phyloP scores from a whole-genome alignment of 2,797 vertebrate species.

The Xenentodon cancila region DNA sequence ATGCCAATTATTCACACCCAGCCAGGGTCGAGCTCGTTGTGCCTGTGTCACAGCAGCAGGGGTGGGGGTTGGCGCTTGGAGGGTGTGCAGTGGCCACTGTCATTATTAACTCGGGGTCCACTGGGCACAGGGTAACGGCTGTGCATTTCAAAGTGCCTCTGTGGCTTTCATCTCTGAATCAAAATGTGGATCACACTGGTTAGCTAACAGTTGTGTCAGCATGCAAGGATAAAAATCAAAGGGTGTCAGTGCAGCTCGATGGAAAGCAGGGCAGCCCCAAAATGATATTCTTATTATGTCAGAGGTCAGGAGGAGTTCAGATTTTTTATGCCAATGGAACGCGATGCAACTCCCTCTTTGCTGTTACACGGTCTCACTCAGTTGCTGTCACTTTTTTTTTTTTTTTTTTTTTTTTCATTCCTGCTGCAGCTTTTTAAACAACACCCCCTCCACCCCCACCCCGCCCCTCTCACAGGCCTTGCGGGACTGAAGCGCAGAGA shows the following conservation, averaged over 20 bases:
- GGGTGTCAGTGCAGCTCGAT: conserved; percentile 73
- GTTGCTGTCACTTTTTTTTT: conserved; percentile 64
- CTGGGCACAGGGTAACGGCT: conserved; percentile 69
- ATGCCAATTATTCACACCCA: conserved; percentile 81
- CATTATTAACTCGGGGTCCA: conserved; percentile 80
- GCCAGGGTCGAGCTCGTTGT: conserved; percentile 74
- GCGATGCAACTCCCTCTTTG: conserved; percentile 67
- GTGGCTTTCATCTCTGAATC: conserved; percentile 81
- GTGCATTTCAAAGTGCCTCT: conserved; percentile 80
- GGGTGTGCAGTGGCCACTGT: conserved; percentile 70
- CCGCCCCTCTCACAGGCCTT: conserved; percentile 49
- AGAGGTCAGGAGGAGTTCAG: conserved; percentile 80
- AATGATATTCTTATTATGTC: conserved; percentile 82
- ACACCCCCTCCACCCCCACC: background rate
- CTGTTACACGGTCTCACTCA: conserved; percentile 51
- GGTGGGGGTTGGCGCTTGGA: conserved; percentile 44
- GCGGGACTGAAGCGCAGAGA: conserved; percentile 69
- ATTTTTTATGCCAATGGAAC: conserved; percentile 71
- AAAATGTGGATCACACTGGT: conserved; percentile 80
- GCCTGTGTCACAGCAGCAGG: conserved; percentile 73
- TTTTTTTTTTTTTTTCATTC: conserved; percentile 40
- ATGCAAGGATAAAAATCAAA: conserved; percentile 79
- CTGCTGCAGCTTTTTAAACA: conserved; percentile 44
- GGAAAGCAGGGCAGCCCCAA: conserved; percentile 70
- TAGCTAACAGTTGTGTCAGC: conserved; percentile 76